These are phyloP conservation scores for Latrodectus geometricus DNA, from an alignment of 1,140 invertebrate genomes.

Conservation along the genomic window DNA sequence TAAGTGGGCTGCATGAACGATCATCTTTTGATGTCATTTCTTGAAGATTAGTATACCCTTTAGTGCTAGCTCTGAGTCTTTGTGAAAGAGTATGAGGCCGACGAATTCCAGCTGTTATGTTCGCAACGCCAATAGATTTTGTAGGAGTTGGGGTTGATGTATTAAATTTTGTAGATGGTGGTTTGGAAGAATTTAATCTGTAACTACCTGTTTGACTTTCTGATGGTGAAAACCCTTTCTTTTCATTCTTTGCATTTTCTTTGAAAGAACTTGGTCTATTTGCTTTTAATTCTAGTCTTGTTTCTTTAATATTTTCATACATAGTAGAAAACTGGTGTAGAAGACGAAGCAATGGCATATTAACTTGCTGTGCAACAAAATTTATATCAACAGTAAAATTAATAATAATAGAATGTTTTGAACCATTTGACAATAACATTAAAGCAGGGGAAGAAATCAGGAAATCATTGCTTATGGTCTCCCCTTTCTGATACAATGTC, in stretches of 20 bases:
- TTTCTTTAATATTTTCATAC: constrained; percentile 97
- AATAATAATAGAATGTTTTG: constrained; percentile 85
- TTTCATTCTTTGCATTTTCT: constrained; percentile 52
- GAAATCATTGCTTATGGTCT: constrained; percentile 46
- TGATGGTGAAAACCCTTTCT: constrained; percentile 60
- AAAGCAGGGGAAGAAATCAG: constrained; percentile 21
- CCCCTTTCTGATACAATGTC: constrained; percentile 50
- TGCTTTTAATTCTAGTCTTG: constrained; percentile 83
- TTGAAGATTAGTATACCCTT: constrained; percentile 64
- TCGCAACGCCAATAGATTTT: constrained; percentile 38
- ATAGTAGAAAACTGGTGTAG: constrained; percentile 97
- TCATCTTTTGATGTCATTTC: constrained; percentile 60
- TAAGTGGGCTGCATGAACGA: constrained; percentile 57
- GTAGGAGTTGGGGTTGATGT: constrained; percentile 47
- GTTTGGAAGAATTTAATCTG: constrained; percentile 48
- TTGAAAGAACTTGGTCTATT: constrained; percentile 72
- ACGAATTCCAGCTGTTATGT: constrained; percentile 54
- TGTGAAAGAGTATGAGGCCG: constrained; percentile 62
- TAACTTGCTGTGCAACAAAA: constrained; percentile 90
- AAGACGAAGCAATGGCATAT: constrained; percentile 92
- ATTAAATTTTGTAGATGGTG: constrained; percentile 38
- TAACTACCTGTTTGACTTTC: constrained; percentile 63
- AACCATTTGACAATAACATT: constrained; percentile 60
- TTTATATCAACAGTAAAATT: constrained; percentile 88
- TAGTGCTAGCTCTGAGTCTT: constrained; percentile 59